Conservation (phyloP, 2,888 invertebrate species). For the Volucella inflata region DNA sequence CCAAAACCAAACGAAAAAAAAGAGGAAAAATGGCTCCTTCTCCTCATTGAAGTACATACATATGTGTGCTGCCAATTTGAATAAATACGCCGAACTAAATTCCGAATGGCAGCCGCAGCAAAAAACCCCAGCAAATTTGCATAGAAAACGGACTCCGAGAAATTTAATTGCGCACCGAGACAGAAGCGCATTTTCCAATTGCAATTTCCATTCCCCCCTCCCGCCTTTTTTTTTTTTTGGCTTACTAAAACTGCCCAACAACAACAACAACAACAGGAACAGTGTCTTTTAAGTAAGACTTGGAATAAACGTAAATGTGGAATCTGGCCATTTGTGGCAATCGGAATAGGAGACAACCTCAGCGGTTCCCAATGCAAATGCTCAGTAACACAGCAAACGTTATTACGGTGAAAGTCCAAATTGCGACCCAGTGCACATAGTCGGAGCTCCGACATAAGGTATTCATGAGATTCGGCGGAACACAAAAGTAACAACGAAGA, state of each 20-base stretch:
- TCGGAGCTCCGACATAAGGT: conserved; percentile 35
- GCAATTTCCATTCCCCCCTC: not conserved
- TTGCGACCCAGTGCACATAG: conserved; percentile 45
- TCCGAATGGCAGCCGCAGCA: conserved; percentile 53
- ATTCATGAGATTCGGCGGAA: conserved; percentile 65
- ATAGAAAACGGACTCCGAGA: conserved; percentile 72
- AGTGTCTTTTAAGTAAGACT: not conserved
- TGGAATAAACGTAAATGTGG: conserved; percentile 31
- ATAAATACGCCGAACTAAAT: conserved; percentile 69
- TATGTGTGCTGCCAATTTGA: conserved; percentile 56
- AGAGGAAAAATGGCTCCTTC: conserved; percentile 34
- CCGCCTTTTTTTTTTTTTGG: conserved; percentile 9
- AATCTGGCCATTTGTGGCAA: conserved; percentile 60
- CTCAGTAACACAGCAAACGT: conserved; percentile 46
- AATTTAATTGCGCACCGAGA: conserved; percentile 67
- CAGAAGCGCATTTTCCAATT: conserved; percentile 42
- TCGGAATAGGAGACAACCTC: conserved; percentile 23
- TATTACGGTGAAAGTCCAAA: conserved; percentile 73
- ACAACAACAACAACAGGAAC: conserved; percentile 24
- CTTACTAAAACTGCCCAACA: not conserved
- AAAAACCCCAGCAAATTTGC: conserved; percentile 53
- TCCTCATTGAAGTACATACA: not conserved
- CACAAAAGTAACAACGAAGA: not conserved
- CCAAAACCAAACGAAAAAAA: conserved; percentile 1
- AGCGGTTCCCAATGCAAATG: conserved; percentile 47